phyloP scores from a whole-genome alignment of 2,113 vertebrate species.

The Caretta caretta region DNA sequence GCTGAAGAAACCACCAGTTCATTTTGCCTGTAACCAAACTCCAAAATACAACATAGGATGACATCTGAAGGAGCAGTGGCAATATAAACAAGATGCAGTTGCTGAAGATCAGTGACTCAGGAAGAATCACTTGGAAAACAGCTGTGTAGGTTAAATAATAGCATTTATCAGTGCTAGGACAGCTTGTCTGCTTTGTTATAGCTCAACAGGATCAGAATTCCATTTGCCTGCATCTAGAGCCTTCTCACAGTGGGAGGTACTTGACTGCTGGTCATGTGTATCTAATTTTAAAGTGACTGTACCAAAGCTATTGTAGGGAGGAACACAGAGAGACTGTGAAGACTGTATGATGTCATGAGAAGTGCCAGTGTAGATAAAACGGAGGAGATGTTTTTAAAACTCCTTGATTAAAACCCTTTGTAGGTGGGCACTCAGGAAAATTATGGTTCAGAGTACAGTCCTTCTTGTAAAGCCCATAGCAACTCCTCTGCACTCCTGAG shows the following conservation, averaged over 20 bases:
- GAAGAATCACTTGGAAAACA: accelerated
- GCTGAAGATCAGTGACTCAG: background rate
- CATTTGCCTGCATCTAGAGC: accelerated
- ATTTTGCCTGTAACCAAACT: background rate
- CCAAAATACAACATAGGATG: background rate
- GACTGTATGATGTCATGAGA: background rate
- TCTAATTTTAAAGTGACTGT: background rate
- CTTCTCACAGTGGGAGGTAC: background rate
- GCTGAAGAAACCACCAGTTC: background rate
- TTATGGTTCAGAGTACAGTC: background rate
- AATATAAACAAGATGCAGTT: background rate
- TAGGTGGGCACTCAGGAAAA: slow-evolving; percentile 40
- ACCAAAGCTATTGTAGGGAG: background rate
- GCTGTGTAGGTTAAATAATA: background rate
- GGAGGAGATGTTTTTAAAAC: slow-evolving; percentile 44
- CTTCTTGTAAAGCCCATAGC: slow-evolving; percentile 17
- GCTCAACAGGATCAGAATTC: background rate
- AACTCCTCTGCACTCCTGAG: background rate
- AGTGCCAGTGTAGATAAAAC: slow-evolving; percentile 36
- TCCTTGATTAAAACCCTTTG: slow-evolving; percentile 40
- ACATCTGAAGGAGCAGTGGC: background rate
- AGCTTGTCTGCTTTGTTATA: background rate
- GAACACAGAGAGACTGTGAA: background rate
- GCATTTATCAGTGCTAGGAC: background rate
- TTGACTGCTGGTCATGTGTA: background rate